These are phyloP conservation scores for Onychomys leucogaster DNA, from an alignment of 2,797 vertebrate species.

Conservation along the genomic window DNA sequence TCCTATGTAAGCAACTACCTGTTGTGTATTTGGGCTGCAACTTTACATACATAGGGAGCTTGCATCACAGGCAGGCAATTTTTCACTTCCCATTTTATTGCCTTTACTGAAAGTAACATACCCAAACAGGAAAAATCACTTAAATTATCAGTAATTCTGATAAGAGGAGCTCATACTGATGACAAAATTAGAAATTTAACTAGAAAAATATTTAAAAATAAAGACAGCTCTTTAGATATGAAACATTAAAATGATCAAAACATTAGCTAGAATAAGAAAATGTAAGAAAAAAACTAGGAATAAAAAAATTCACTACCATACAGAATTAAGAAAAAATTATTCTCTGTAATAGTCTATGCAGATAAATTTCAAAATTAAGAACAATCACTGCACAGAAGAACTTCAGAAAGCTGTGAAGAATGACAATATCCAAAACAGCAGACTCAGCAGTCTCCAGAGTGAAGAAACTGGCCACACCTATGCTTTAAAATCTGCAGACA, in stretches of 20 bases:
- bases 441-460: background rate
- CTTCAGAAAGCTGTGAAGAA: conserved; percentile 28
- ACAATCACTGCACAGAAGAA: background rate
- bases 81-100: conserved; percentile 67
- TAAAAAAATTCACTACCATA: background rate
- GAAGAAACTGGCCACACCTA: background rate
- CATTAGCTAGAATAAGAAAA: conserved; percentile 48
- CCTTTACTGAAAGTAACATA: conserved; percentile 57
- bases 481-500: background rate
- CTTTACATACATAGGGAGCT: conserved; percentile 48
- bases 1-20: conserved; percentile 62
- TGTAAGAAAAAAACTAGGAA: conserved; percentile 1
- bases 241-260: conserved; percentile 49
- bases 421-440: background rate
- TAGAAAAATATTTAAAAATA: conserved; percentile 46
- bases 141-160: conserved; percentile 23
- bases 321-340: background rate
- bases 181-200: conserved; percentile 45
- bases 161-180: background rate
- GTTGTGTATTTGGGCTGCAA: conserved; percentile 12
- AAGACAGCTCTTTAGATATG: conserved; percentile 51
- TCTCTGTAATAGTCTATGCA: background rate
- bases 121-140: conserved; percentile 43
- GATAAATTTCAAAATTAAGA: conserved; percentile 58
- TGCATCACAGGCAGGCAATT: conserved; percentile 25